These are phyloP conservation scores for Dipodomys ordii DNA, from an alignment of 2,113 vertebrate genomes.

Conservation along the genomic window DNA sequence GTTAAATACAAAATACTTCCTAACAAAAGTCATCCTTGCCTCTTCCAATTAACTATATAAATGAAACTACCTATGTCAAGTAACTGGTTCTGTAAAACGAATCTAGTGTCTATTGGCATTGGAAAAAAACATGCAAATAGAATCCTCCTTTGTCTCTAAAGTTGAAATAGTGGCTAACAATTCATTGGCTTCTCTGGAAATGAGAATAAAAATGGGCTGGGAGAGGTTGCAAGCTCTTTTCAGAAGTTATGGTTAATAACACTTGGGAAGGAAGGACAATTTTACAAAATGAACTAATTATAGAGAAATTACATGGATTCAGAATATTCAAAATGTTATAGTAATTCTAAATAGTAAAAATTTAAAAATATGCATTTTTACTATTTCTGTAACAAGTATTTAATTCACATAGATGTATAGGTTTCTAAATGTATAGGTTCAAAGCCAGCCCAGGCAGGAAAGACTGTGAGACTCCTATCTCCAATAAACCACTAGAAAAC, in stretches of 20 bases:
- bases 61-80: neutral
- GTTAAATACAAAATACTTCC: neutral
- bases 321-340: neutral
- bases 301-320: neutral
- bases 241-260: neutral
- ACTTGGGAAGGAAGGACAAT: neutral
- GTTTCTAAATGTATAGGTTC: neutral
- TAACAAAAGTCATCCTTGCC: neutral
- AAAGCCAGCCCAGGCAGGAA: no score
- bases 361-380: neutral
- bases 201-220: slow-evolving; percentile 49
- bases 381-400: neutral
- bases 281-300: neutral
- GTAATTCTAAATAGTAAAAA: slow-evolving; percentile 29
- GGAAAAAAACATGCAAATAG: neutral
- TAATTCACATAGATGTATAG: slow-evolving; percentile 14
- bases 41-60: no score
- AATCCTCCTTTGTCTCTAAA: neutral
- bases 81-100: slow-evolving; percentile 1
- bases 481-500: no score
- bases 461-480: no score
- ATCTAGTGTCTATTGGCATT: neutral
- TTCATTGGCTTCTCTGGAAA: slow-evolving; percentile 34
- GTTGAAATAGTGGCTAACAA: neutral
- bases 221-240: slow-evolving; percentile 33